These are phyloP conservation scores for Punctoribates punctum DNA, from an alignment of 2,888 invertebrate genomes.

Conservation along the genomic window DNA sequence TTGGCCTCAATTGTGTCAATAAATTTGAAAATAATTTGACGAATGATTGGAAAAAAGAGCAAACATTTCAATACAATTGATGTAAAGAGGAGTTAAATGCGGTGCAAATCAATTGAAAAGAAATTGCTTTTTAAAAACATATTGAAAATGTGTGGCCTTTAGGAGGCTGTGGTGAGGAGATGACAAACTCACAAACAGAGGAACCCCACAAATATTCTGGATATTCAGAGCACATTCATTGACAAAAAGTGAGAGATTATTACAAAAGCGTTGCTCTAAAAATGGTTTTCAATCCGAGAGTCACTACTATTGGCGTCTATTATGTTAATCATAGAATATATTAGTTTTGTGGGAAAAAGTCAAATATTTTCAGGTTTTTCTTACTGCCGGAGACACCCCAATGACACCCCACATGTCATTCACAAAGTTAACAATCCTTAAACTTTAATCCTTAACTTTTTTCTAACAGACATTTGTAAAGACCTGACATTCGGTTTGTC, in stretches of 20 bases:
- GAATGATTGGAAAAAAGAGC: no score
- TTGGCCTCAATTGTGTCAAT: no score
- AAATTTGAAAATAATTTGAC: no score
- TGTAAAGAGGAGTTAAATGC: no score
- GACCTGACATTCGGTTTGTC: not conserved
- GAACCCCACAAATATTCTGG: constrained; percentile 2
- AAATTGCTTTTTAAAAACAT: not conserved
- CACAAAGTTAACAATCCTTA: constrained; percentile 23
- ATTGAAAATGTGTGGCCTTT: constrained; percentile 7
- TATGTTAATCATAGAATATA: constrained; percentile 18
- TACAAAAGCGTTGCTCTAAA: not conserved
- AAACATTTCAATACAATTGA: no score
- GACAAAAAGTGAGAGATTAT: not conserved
- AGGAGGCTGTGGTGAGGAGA: not conserved
- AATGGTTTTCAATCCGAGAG: not conserved
- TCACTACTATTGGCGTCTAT: not conserved
- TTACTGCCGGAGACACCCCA: constrained; percentile 25
- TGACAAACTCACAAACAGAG: constrained; percentile 10
- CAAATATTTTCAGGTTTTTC: constrained; percentile 23
- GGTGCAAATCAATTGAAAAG: not conserved
- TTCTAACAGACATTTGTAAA: not conserved
- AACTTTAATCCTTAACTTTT: constrained; percentile 6
- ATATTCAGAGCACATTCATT: constrained; percentile 8
- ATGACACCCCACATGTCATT: constrained; percentile 24
- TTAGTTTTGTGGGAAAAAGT: constrained; percentile 35